Evolutionary conservation across 2,113 vertebrate species (phyloP), one percentile per base, ranked within the genome.

Genomic region (Prolemur simus): DNA sequence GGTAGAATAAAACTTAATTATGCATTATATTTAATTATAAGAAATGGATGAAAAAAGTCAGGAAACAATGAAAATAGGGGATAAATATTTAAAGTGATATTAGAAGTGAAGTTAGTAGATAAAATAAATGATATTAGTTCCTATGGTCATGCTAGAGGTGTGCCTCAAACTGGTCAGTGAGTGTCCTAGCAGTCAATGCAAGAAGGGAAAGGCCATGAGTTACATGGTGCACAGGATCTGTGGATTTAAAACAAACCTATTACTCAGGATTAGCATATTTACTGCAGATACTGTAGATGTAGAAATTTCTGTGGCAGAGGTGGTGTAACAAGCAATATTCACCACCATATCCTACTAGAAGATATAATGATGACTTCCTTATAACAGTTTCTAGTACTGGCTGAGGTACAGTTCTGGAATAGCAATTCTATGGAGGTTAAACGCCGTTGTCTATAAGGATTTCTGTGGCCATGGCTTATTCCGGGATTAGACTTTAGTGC

Each of bases 21-120:
- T 29, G 23, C 87, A 42, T 96, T 58, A 69, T 69, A 58, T 87
- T 97, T 69, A 37, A 82, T 86, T 54, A 37, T 91, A 85, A 56
- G 32, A 94, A 83, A 71, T 42, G 49, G 39, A 60, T 18, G 15
- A 76, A 71, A 76, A 71, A 93, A 49, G 73, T 32, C 15, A 73
- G 66, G 47, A 45, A 37, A 81, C 32, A 66, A 86, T 68, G 93
- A 88, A 89, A 87, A 93, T 71, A 29, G 39, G 23, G 54, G n/a
- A 32, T 25, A 68, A 42, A 27, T 49, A 88, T 14, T 64, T 87
- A 47, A 45, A 87, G 21, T 17, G 12, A 27, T 13, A 42, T 34
- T 5, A 42, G 77, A 64, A 84, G 37, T 32, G 34, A 63, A 68
- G 69, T 74, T 74, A 84, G 10, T 29, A 58, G 49, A 85, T 32